phyloP scores from a whole-genome alignment of 2,888 invertebrate genomes.

The Chrysolina americana region DNA sequence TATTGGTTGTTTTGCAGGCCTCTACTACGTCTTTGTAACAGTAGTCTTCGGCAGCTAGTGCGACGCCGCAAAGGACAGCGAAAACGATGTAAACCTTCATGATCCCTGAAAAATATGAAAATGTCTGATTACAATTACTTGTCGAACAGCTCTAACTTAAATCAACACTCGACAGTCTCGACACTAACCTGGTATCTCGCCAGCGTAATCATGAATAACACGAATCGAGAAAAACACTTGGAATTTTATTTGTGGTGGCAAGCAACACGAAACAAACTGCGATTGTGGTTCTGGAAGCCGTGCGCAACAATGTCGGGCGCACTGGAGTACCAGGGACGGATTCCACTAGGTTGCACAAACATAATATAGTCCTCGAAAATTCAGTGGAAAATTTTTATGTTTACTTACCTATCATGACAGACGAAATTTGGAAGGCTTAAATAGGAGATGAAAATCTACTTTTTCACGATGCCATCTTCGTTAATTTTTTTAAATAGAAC shows the following conservation, averaged over 20 bases:
- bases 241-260: constrained; percentile 31
- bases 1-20: constrained; percentile 69
- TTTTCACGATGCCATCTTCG: no score
- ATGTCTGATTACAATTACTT: constrained; percentile 42
- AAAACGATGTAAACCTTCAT: constrained; percentile 76
- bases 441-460: no score
- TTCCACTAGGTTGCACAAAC: no score
- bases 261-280: constrained; percentile 19
- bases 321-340: constrained; percentile 30
- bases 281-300: constrained; percentile 38
- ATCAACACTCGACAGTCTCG: not conserved
- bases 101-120: constrained; percentile 65
- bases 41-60: constrained; percentile 68
- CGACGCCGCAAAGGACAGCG: constrained; percentile 68
- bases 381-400: no score
- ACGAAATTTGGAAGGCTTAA: no score
- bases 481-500: no score
- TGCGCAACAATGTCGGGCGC: constrained; percentile 51
- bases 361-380: no score
- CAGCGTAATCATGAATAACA: constrained; percentile 69
- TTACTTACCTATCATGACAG: no score
- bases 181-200: constrained; percentile 69
- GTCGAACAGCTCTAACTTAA: constrained; percentile 14
- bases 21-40: constrained; percentile 77
- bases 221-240: constrained; percentile 26